These are phyloP conservation scores for Monodelphis domestica DNA, from an alignment of 2,797 vertebrate species.

Conservation along the genomic window DNA sequence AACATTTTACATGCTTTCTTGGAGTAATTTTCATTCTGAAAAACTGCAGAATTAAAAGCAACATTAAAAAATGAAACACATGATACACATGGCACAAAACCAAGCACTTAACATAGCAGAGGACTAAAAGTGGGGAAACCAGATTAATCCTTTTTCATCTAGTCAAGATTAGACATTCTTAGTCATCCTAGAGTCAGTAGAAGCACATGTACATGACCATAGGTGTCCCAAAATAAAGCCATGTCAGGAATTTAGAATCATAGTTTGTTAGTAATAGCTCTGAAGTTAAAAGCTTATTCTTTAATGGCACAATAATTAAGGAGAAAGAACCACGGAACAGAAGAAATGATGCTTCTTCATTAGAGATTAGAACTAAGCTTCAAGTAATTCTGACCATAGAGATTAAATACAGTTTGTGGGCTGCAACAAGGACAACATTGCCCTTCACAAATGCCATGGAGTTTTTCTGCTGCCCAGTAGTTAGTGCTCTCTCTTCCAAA, in stretches of 20 bases:
- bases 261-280: neutral
- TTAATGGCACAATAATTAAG: neutral
- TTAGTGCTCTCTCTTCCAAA: neutral
- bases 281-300: neutral
- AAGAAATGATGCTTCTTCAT: neutral
- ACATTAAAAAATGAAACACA: neutral
- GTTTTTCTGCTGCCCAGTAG: neutral
- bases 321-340: neutral
- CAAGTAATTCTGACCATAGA: neutral
- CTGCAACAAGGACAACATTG: neutral
- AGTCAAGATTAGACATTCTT: neutral
- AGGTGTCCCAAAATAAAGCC: neutral
- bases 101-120: neutral
- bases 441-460: neutral
- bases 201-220: neutral
- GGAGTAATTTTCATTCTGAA: too few species aligned
- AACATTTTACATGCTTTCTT: too few species aligned
- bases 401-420: neutral
- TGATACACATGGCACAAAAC: neutral
- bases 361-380: neutral
- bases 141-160: neutral
- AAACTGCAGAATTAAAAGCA: too few species aligned
- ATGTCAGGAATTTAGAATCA: neutral
- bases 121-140: neutral
- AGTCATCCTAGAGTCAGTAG: neutral